A percentile compares a stretch with the other conserved stretches of the same genome.
phyloP scores from a whole-genome alignment of 2,888 invertebrate species.

The Callosobruchus maculatus region DNA sequence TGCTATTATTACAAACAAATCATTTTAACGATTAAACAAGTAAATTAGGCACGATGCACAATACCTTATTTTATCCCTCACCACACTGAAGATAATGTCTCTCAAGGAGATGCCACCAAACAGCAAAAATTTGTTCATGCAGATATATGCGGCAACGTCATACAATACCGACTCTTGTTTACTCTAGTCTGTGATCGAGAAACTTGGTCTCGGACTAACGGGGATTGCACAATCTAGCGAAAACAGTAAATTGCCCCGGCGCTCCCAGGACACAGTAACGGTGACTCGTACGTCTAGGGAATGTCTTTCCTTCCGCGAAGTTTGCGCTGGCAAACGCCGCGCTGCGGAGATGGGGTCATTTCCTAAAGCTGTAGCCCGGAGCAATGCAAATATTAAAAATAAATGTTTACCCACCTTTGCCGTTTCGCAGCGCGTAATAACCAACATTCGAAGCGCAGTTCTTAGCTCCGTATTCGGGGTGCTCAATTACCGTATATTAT shows the following conservation, averaged over 20 bases:
- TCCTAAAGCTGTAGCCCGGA: background rate
- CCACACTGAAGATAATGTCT: too few relatives aligned
- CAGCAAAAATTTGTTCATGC: too few relatives aligned
- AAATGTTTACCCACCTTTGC: background rate
- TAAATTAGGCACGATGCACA: too few relatives aligned
- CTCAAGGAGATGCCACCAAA: too few relatives aligned
- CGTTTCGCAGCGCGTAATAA: background rate
- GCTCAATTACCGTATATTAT: too few relatives aligned
- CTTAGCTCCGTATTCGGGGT: too few relatives aligned
- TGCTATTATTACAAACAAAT: too few relatives aligned
- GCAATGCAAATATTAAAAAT: background rate
- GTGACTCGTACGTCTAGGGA: background rate
- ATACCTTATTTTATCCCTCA: too few relatives aligned
- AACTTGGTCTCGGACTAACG: background rate
- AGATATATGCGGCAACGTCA: too few relatives aligned
- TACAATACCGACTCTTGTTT: too few relatives aligned
- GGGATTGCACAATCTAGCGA: background rate
- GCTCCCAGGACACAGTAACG: background rate
- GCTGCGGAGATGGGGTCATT: background rate
- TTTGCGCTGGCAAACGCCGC: background rate
- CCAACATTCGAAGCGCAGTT: background rate
- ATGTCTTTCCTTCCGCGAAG: background rate
- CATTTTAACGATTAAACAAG: too few relatives aligned
- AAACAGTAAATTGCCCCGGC: background rate
- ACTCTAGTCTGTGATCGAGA: too few relatives aligned